A percentile compares a stretch with the other conserved stretches of the same genome.
phyloP scores from a whole-genome alignment of 2,888 invertebrate species.

The Ennomos erosarius region DNA sequence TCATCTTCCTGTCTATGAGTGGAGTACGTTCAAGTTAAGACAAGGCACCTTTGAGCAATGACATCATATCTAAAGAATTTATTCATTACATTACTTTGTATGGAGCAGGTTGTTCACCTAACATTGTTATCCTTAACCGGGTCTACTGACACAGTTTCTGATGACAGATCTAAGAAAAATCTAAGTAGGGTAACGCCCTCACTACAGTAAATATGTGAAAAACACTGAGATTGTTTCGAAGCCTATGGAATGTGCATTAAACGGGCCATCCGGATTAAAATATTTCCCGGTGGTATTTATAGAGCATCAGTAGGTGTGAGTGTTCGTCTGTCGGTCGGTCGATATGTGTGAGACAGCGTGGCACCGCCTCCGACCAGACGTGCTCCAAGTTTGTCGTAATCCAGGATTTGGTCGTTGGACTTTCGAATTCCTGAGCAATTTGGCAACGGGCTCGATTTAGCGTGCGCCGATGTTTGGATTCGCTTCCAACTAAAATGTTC shows the following conservation, averaged over 20 bases:
- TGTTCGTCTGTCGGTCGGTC: conserved; percentile 73
- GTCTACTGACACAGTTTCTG: conserved; percentile 68
- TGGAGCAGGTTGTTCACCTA: conserved; percentile 60
- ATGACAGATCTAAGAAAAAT: conserved; percentile 57
- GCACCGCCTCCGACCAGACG: conserved; percentile 79
- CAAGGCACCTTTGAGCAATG: conserved; percentile 47
- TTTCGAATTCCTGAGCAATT: conserved; percentile 52
- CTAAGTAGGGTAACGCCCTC: conserved; percentile 67
- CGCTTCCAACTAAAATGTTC: conserved; percentile 28
- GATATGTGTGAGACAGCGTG: conserved; percentile 82
- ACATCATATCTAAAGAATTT: conserved; percentile 54
- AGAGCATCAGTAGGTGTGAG: conserved; percentile 80
- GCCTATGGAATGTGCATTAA: conserved; percentile 78
- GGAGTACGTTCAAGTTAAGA: conserved; percentile 22
- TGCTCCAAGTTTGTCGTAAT: conserved; percentile 70
- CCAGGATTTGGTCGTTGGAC: conserved; percentile 71
- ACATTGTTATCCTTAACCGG: conserved; percentile 61
- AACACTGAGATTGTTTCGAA: conserved; percentile 65
- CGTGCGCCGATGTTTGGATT: conserved; percentile 13
- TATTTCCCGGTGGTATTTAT: conserved; percentile 81
- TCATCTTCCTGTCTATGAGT: conserved; percentile 63
- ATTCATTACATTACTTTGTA: conserved; percentile 48
- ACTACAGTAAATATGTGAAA: conserved; percentile 57
- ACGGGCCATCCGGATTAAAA: conserved; percentile 83
- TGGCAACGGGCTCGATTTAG: conserved; percentile 40